These are phyloP conservation scores for Choreutis nemorana DNA, from an alignment of 2,888 invertebrate genomes.

Conservation along the genomic window DNA sequence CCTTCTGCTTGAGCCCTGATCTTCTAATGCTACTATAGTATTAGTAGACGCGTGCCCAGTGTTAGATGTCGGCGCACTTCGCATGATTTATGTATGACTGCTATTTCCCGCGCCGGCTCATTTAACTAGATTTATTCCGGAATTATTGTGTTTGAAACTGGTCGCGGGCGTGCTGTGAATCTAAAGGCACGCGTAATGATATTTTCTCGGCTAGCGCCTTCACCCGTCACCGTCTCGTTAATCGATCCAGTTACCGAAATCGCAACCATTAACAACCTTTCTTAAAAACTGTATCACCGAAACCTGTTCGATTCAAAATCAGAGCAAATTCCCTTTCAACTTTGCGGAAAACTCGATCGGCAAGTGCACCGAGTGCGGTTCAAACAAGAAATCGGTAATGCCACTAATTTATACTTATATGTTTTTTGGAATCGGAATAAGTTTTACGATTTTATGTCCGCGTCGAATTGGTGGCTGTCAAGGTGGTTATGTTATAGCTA, in stretches of 20 bases:
- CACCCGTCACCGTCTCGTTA: slow-evolving; percentile 34
- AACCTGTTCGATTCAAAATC: slow-evolving; percentile 30
- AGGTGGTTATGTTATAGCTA: too few species aligned
- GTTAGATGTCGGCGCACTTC: slow-evolving; percentile 21
- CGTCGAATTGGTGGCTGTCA: too few species aligned
- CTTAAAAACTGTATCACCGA: slow-evolving; percentile 38
- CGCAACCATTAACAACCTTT: slow-evolving; percentile 46
- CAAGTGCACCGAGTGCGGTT: too few species aligned
- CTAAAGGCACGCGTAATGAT: slow-evolving; percentile 19
- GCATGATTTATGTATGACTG: slow-evolving; percentile 56
- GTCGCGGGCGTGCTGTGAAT: slow-evolving; percentile 39
- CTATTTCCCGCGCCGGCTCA: slow-evolving; percentile 34
- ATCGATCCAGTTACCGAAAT: slow-evolving; percentile 40
- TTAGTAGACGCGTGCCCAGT: slow-evolving; percentile 25
- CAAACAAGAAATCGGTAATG: too few species aligned
- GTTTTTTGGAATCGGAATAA: too few species aligned
- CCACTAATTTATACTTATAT: too few species aligned
- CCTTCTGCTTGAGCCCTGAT: slow-evolving; percentile 28
- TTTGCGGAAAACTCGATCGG: too few species aligned
- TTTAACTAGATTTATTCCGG: slow-evolving; percentile 56
- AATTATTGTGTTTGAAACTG: slow-evolving; percentile 44
- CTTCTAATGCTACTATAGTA: slow-evolving; percentile 4
- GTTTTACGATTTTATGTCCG: too few species aligned
- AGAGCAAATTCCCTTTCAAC: too few species aligned
- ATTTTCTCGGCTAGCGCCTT: slow-evolving; percentile 14